A percentile compares a stretch with the other conserved stretches of the same genome.
phyloP scores from a whole-genome alignment of 2,113 vertebrate genomes.

The Bucco capensis region DNA sequence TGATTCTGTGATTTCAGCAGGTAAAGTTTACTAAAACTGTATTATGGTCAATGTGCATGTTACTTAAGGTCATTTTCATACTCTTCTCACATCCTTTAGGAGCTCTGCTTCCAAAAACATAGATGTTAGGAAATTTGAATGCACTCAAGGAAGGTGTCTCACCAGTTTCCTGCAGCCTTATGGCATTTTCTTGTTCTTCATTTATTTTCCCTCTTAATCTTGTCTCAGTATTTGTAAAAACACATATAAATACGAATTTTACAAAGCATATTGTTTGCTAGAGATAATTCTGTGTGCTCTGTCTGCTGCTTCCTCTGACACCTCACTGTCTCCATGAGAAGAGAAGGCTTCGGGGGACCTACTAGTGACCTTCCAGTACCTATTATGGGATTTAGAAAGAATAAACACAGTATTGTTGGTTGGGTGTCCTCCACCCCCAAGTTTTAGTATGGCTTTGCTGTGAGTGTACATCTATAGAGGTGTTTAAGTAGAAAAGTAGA shows the following conservation, averaged over 20 bases:
- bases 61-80: background rate
- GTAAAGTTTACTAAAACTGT: background rate
- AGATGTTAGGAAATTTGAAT: background rate
- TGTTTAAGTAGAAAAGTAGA: background rate
- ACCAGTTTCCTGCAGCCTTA: background rate
- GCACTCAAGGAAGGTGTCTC: background rate
- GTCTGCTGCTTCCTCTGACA: background rate
- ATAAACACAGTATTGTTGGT: background rate
- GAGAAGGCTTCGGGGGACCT: no score
- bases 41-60: background rate
- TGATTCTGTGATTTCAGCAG: no score
- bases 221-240: background rate
- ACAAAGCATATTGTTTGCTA: background rate
- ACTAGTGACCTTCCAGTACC: no score
- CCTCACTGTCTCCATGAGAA: background rate
- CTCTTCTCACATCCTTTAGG: background rate
- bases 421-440: background rate
- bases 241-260: background rate
- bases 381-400: background rate
- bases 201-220: background rate
- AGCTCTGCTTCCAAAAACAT: background rate
- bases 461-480: background rate
- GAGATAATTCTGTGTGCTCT: background rate
- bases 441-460: background rate
- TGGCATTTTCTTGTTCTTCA: background rate